Evolutionary conservation across 2,113 vertebrate species (phyloP), one percentile per base, ranked within the genome.

Genomic region (Neoarius graeffei): DNA sequence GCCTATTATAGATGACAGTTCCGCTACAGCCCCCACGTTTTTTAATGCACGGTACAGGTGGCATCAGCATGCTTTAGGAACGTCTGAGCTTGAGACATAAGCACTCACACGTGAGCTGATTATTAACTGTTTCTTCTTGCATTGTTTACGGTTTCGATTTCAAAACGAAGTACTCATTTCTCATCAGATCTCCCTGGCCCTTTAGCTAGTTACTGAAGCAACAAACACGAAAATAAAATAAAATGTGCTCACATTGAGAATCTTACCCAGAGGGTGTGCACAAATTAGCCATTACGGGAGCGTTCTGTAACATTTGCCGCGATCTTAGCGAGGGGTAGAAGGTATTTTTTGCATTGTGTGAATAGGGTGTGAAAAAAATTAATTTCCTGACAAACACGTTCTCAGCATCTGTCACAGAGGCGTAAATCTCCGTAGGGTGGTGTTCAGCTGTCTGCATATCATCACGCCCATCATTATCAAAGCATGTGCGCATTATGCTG

Each of bases 1-100:
- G 87, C 82, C 89, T 90, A 91, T 91, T 91, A 91, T 88, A 85
- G 85, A 87, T 90, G 90, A 90, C 90, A 90, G 90, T 91, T 90
- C 85, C 82, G 66, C 89, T 88, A 87, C 89, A 88, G 81, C 85
- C 88, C 62, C 79, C 20, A 35, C 60, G 17, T 85, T 82, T 80
- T 84, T 60, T 81, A 85, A 60, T 15, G 69, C 81, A 90, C 81
- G 71, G 85, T 60, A 84, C 87, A 90, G 89, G 87, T 90, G 82
- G 73, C 20, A 52, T 35, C 57, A 88, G 81, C 20, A 56, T 27
- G 62, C 79, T 79, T 56, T 19, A n/a, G 82, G 10, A 88, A 60
- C 76, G 60, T 85, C n/a, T 81, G 62, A 66, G n/a, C 62, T 83
- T 14, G 4, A 79, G 56, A 79, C 57, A 66, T 60, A 60, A 60